Base-by-base conservation (phyloP, 1,140 invertebrate species). In the Pseudoatta argentina region DNA sequence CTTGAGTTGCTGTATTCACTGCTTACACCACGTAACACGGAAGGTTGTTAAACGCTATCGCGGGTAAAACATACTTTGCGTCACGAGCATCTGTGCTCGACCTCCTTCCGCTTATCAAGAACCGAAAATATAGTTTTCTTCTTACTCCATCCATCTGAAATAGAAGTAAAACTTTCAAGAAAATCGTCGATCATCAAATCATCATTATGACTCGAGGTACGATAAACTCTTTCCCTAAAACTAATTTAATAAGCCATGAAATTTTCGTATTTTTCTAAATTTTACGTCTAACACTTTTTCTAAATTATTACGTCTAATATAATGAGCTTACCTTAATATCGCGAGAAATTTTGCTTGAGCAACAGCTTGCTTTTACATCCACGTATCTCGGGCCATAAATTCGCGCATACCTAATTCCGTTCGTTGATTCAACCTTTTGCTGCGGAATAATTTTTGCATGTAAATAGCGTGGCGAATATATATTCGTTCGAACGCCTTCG, bases 31-130 rank as follows among this genome's bases (percentile, higher is more conserved):
- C 57, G 72, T 34, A 73, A 72, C 69, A 61, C 61, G 61, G 51
- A 78, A 67, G 72, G 18, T 16, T 53, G 64, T 77, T 75, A 75
- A 75, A 76, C 87, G 79, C 67, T 89, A 90, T 85, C 71, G 24
- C 59, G 44, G 8, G 21, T 55, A 59, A 87, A 78, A 64, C 66
- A 79, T 57, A 90, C 12, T 86, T 59, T 34, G 57, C 34, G 89
- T 86, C 79, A 77, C 57, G 75, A 81, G 75, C 86, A 89, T 90
- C 88, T 87, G 86, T 48, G 53, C 79, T 72, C 53, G 67, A 72
- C 53, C 81, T 89, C 76, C 61, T 81, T 87, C 64, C 61, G 79
- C 66, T 90, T 90, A 90, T 87, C 71, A 66, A 86, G 73, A 78
- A 34, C 48, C 67, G 39, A 82, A 82, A 82, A 82, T 82, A 82